Conservation (phyloP, 2,888 invertebrate genomes). For the Drosophila macrospina region DNA sequence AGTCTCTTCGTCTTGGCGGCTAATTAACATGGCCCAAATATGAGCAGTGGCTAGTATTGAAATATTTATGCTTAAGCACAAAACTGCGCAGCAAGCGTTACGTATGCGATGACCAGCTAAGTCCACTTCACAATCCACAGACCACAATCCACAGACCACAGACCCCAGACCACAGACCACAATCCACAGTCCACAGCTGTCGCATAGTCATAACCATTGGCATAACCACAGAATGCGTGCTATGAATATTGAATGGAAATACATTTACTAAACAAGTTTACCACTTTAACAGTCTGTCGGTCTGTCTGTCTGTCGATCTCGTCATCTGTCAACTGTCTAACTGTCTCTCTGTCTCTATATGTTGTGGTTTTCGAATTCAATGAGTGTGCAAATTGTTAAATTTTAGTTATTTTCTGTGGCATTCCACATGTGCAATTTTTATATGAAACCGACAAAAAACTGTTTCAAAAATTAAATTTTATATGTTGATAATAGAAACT, state of each 20-base stretch:
- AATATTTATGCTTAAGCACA: constrained; percentile 4
- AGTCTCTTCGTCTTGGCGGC: constrained; percentile 44
- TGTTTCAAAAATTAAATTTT: too few species aligned
- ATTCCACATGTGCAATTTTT: too few species aligned
- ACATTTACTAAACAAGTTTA: constrained; percentile 30
- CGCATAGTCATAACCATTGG: not conserved
- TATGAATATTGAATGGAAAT: constrained; percentile 30
- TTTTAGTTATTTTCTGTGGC: not conserved
- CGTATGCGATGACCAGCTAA: constrained; percentile 11
- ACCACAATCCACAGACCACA: too few species aligned
- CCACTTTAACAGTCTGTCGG: constrained; percentile 18
- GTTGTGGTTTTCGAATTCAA: constrained; percentile 11
- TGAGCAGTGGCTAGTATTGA: constrained; percentile 7
- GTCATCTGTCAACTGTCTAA: not conserved
- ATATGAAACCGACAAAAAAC: too few species aligned
- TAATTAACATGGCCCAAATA: constrained; percentile 54
- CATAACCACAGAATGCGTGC: constrained; percentile 40
- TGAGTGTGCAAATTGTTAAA: constrained; percentile 22
- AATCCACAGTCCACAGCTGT: constrained; percentile 3
- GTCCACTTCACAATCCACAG: not conserved
- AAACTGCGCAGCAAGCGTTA: constrained; percentile 27
- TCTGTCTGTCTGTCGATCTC: not conserved
- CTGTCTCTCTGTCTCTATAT: not conserved
- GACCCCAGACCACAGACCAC: not conserved
- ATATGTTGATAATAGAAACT: too few species aligned